Base-by-base conservation (phyloP, 2,113 vertebrate genomes). In the Pseudorasbora parva region DNA sequence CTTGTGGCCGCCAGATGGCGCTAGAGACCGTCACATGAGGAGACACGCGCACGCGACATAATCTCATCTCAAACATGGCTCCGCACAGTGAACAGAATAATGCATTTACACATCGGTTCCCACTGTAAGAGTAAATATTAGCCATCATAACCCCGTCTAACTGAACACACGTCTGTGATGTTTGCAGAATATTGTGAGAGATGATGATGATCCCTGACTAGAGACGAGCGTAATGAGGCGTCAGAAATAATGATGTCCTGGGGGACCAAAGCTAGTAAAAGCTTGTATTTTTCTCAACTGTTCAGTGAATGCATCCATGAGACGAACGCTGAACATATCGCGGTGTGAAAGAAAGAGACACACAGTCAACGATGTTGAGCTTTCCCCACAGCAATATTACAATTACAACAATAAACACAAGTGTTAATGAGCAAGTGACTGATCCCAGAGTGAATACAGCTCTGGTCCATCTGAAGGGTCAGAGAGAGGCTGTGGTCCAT, bases 211-310 rank as follows among this genome's bases (percentile, higher is more conserved):
- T 41, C 51, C n/a, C 64, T 76, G 82, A 73, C 43, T n/a, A 69
- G 45, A 37, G 82, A 54, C 30, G 49, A 75, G 33, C 69, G 73
- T 77, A 87, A 83, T 41, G 81, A 87, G 27, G 21, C 73, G 69
- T 82, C 15, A 56, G 10, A 85, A 81, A 88, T 86, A 64, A 88
- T 84, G 83, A 64, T 82, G 69, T 86, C 86, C 76, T 81, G 15
- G 25, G 69, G 75, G 78, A 75, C 10, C 19, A 54, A 37, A 64
- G 75, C 82, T 60, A 27, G 78, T 19, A 77, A 57, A 86, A 78
- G 66, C 74, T 68, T 81, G 27, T 47, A 15, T 33, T 60, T 72
- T 59, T 62, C 23, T 27, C 27, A 77, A 62, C 82, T 25, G 64
- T 83, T 14, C 43, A 71, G 15, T 19, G 19, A 51, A 66, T 79